Base-by-base conservation (phyloP, 2,113 vertebrate genomes). In the Melanocharis versteri region DNA sequence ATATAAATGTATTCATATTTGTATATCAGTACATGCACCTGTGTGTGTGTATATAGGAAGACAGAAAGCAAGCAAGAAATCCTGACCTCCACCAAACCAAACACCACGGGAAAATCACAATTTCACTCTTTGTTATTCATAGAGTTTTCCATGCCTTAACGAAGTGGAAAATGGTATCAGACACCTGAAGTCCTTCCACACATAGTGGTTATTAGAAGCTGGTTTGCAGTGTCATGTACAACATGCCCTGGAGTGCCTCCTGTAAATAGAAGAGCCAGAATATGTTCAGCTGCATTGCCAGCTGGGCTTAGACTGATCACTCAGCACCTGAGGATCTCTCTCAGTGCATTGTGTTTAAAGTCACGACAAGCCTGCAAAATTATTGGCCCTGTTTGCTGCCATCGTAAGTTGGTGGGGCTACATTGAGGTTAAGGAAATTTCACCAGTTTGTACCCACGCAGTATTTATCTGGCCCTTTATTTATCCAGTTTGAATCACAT, bases 401-500 rank as follows among this genome's bases (percentile, higher is more conserved):
- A 0, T n/a, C 0, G 0, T 40, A 53, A 87, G 16, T 22, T 85
- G 65, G 23, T 51, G 27, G 4, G 3, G 10, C 40, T 75, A 20
- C 31, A 13, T 2, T 42, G 12, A 15, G 21, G 12, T 68, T 85
- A 72, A 23, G 50, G 61, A 75, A 40, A 60, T 58, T 24, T 78
- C 65, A 68, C n/a, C 27, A 10, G 1, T 91, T 57, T 68, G 10
- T 71, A 51, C 26, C n/a, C 35, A 20, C 0, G 0, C 40, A 15
- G 4, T 80, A 58, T 70, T 79, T 82, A 23, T 79, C 85, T 81
- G 77, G 44, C n/a, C 48, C 40, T 75, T 62, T 73, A 21, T 77
- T 73, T 80, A 60, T 58, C 35, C 28, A 64, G 11, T 78, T 76
- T 40, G 19, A 79, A 31, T 79, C 33, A 47, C 11, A 13, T 18